A percentile compares a stretch with the other conserved stretches of the same genome.
phyloP scores from a whole-genome alignment of 1,140 invertebrate species.

The Oryctes rhinoceros region DNA sequence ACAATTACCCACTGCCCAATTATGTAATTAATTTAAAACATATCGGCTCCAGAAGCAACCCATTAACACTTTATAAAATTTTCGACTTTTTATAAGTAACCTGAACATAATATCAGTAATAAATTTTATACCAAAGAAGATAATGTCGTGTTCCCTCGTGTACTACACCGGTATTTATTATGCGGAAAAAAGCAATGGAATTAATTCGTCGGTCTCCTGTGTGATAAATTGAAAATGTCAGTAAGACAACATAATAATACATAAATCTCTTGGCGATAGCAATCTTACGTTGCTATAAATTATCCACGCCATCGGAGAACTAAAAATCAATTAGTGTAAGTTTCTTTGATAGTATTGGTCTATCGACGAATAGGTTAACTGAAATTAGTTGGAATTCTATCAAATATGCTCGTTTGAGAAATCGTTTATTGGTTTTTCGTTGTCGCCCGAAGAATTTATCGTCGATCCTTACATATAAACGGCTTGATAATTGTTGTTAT shows the following conservation, averaged over 20 bases:
- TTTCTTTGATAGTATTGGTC: background rate
- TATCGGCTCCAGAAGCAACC: background rate
- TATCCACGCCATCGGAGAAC: background rate
- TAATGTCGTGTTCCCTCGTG: conserved; percentile 10
- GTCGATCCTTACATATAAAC: background rate
- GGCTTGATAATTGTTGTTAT: background rate
- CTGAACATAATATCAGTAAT: background rate
- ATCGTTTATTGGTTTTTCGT: conserved; percentile 3
- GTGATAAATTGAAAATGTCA: conserved; percentile 24
- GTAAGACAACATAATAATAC: conserved; percentile 27
- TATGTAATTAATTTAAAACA: background rate
- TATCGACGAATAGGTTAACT: background rate
- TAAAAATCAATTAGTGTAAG: conserved; percentile 26
- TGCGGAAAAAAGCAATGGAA: background rate
- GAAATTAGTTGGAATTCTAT: background rate
- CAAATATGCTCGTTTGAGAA: background rate
- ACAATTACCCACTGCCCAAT: background rate
- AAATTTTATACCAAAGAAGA: conserved; percentile 8
- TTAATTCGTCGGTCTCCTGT: background rate
- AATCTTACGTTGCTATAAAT: conserved; percentile 27
- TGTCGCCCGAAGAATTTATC: background rate
- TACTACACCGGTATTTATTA: conserved; percentile 9
- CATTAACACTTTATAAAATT: conserved; percentile 13
- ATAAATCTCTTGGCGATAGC: conserved; percentile 25
- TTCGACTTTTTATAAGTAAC: background rate